Conservation (phyloP, 2,888 invertebrate genomes). For the Eupithecia subfuscata region DNA sequence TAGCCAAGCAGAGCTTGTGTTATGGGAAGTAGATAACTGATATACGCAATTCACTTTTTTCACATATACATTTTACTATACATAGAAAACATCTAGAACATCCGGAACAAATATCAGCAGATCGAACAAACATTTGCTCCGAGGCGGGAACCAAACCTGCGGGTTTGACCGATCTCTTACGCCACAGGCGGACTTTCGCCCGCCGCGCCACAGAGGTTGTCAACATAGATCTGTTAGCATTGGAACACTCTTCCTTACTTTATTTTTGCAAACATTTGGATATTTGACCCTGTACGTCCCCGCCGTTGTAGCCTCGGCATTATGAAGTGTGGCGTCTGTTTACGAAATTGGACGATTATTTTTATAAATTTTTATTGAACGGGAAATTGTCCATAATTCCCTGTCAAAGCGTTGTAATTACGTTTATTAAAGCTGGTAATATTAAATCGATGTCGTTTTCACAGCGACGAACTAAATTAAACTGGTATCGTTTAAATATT, state of each 20-base stretch:
- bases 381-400: conserved; percentile 2
- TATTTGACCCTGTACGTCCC: not conserved
- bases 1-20: too few relatives aligned
- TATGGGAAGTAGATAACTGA: too few relatives aligned
- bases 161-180: too few relatives aligned
- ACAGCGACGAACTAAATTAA: not conserved
- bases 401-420: conserved; percentile 2
- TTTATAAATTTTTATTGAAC: not conserved
- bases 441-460: conserved; percentile 3
- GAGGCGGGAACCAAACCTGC: too few relatives aligned
- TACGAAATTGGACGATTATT: not conserved
- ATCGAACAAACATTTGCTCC: too few relatives aligned
- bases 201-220: too few relatives aligned
- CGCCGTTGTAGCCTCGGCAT: not conserved
- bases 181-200: too few relatives aligned
- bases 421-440: not conserved
- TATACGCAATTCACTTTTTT: too few relatives aligned
- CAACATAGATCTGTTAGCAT: too few relatives aligned
- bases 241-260: not conserved
- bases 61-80: too few relatives aligned
- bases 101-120: too few relatives aligned
- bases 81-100: too few relatives aligned
- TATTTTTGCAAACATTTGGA: not conserved
- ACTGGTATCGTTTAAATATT: not conserved
- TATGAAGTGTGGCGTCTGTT: not conserved